These are phyloP conservation scores for Globicephala melas DNA, from an alignment of 2,113 vertebrate genomes.

Conservation along the genomic window DNA sequence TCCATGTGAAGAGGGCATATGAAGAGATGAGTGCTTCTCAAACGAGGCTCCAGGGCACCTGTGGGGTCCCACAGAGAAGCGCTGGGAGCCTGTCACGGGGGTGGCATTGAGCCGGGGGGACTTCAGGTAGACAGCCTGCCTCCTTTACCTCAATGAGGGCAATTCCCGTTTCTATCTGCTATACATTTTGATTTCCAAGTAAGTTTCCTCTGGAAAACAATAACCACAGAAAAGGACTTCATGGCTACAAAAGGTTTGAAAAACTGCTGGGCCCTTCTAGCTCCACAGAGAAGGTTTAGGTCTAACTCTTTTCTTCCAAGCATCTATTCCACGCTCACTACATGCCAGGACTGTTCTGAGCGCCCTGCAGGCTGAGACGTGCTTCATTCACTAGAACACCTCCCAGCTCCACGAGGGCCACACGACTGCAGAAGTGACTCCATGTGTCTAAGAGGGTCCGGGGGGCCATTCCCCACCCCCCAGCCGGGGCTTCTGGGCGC, in stretches of 20 bases:
- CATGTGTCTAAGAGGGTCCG: not conserved
- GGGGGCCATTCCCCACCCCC: not conserved
- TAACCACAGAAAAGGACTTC: conserved; percentile 23
- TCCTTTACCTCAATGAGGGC: not conserved
- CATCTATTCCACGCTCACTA: not conserved
- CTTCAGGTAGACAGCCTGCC: not conserved
- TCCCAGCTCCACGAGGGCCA: not conserved
- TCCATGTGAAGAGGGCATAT: not conserved
- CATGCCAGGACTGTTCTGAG: conserved; percentile 11
- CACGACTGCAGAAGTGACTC: not conserved
- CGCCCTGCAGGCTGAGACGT: not conserved
- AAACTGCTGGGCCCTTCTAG: not conserved
- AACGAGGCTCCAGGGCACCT: not conserved
- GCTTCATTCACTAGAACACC: not conserved
- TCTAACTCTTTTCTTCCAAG: conserved; percentile 27
- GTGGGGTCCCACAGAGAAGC: not conserved
- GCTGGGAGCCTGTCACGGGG: not conserved
- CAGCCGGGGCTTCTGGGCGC: not conserved
- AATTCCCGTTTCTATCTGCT: conserved; percentile 31
- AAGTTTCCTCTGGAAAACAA: conserved; percentile 35
- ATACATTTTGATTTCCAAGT: conserved; percentile 18
- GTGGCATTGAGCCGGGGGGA: not conserved
- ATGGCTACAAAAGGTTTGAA: conserved; percentile 32
- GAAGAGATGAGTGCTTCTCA: not conserved
- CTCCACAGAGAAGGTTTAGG: not conserved